Evolutionary conservation across 92 coral and sea anemone genomes (phyloP), one percentile per base, ranked within the genome.

Genomic region (Parazoanthus atlanticus): DNA sequence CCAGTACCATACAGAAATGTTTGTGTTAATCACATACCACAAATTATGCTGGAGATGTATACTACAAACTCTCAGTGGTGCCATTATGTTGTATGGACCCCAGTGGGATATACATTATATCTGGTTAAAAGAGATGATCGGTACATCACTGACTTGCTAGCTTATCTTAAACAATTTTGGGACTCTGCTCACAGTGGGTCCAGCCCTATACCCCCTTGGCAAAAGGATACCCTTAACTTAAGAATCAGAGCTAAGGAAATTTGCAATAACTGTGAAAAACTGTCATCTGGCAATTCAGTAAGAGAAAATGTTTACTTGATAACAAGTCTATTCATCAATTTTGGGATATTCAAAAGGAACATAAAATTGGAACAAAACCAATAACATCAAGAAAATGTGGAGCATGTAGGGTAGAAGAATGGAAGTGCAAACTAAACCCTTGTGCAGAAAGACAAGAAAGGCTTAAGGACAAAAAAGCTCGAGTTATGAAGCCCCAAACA

Each of bases 61-160:
- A 61, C 90, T 6, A 89, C 91, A 0, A 26, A 49, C 16, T 89
- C 91, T 17, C 26, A 17, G 67, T 71, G 67, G 41, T 89, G 93
- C 78, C 91, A 91, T 17, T 89, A 91, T 85, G 86, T 89, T 16
- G 90, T 92, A 2, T 92, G 92, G 94, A 92, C 90, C 16, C 94
- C 94, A 23, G 94, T 89, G 5, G 94, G 94, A 1, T 71, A 78
- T 17, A 74, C 66, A 8, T 10, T 89, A 11, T 92, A 23, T 88
- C 69, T 89, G 52, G 76, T 92, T 8, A 64, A 92, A 46, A 89
- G 94, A 34, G 91, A 92, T 89, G 92, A 92, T 76, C 47, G 56
- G 16, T 92, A 92, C 70, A 69, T 89, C 32, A 78, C 26, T 2
- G 73, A 49, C 3, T 72, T 92, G 8, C 56, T 85, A 5, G 74